A percentile compares a stretch with the other conserved stretches of the same genome.
These are phyloP conservation scores for Agapornis canus DNA, from an alignment of 2,797 vertebrate species.

Conservation along the genomic window DNA sequence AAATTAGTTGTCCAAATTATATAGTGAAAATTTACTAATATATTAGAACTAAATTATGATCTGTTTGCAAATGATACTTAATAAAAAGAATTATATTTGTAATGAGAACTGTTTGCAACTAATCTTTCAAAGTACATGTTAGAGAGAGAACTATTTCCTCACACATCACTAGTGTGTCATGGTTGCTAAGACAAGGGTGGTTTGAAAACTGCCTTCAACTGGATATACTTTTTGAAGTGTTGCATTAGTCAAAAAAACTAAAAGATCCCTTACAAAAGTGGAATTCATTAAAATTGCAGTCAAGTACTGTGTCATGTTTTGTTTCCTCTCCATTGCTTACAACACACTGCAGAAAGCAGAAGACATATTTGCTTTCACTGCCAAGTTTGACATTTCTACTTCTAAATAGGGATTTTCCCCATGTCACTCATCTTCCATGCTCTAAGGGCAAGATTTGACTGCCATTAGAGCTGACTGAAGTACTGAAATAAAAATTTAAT, in stretches of 20 bases:
- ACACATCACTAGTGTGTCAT: neutral
- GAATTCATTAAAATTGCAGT: conserved; percentile 25
- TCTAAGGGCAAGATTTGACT: neutral
- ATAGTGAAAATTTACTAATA: neutral
- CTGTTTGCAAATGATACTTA: neutral
- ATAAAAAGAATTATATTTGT: neutral
- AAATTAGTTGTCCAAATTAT: neutral
- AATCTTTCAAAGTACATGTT: neutral
- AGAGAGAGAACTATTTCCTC: neutral
- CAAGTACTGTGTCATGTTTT: neutral
- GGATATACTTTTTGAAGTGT: neutral
- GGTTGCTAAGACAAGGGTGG: neutral
- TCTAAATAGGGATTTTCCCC: neutral
- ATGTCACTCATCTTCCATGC: neutral
- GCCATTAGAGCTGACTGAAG: neutral
- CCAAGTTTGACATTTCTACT: neutral
- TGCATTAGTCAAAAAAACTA: neutral
- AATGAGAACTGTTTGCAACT: neutral
- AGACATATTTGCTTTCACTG: conserved; percentile 19
- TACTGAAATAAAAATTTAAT: neutral
- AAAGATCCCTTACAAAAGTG: neutral
- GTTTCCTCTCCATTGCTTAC: conserved; percentile 1
- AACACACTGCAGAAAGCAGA: neutral
- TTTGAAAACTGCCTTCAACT: neutral
- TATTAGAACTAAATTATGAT: neutral